Evolutionary conservation across 2,888 invertebrate genomes (phyloP).

Genomic region (Sphecodes monilicornis): DNA sequence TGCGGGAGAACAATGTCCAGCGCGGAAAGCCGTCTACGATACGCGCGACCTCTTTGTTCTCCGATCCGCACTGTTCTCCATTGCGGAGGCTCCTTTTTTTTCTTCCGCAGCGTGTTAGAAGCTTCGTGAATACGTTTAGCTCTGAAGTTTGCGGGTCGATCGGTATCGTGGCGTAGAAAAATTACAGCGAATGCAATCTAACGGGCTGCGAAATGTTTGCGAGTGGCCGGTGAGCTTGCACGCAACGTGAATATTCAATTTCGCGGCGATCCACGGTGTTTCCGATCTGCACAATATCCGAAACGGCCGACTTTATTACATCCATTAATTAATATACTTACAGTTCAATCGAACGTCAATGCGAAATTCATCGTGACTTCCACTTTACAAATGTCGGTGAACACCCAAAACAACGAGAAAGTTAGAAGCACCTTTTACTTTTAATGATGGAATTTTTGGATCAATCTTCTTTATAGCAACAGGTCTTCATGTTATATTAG

Average conservation of each 20-base stretch:
- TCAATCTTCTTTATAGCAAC: no score
- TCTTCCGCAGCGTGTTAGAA: not conserved
- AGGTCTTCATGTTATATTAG: no score
- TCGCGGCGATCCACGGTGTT: slow-evolving; percentile 1
- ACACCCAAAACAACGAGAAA: no score
- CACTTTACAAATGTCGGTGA: not conserved
- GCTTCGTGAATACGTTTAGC: slow-evolving; percentile 1
- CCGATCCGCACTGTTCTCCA: not conserved
- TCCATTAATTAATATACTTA: not conserved
- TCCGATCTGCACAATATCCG: not conserved
- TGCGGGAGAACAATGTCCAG: slow-evolving; percentile 3
- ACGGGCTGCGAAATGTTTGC: slow-evolving; percentile 38
- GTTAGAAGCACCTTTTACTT: no score
- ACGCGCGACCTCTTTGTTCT: slow-evolving; percentile 1
- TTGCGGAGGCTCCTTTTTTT: not conserved
- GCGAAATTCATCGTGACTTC: not conserved
- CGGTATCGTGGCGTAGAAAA: slow-evolving; percentile 24
- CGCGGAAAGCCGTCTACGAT: not conserved
- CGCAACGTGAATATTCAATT: slow-evolving; percentile 66
- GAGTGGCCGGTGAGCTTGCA: slow-evolving; percentile 35
- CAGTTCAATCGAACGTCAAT: not conserved
- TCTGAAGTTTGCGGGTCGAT: slow-evolving; percentile 27
- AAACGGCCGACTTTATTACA: not conserved
- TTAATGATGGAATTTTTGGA: no score
- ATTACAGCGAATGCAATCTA: slow-evolving; percentile 39